A percentile compares a stretch with the other conserved stretches of the same genome.
phyloP scores from a whole-genome alignment of 2,113 vertebrate species.

The Peromyscus maniculatus region DNA sequence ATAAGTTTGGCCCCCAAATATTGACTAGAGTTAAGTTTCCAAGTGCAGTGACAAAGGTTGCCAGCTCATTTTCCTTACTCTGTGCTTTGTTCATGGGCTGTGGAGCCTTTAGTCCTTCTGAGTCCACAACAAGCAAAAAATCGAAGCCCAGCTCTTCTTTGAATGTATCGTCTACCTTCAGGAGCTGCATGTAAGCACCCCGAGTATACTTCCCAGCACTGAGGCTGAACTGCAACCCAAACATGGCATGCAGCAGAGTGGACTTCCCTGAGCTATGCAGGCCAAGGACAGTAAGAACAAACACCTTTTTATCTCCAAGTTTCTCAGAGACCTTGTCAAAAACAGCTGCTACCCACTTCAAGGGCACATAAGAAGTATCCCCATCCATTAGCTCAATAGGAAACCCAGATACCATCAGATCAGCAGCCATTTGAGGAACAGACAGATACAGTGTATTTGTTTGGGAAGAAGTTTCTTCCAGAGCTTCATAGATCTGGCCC shows the following conservation, averaged over 20 bases:
- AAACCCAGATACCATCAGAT: constrained; percentile 87
- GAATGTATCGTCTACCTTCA: constrained; percentile 24
- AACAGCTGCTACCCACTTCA: constrained; percentile 87
- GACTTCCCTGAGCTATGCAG: constrained; percentile 90
- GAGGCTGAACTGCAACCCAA: constrained; percentile 87
- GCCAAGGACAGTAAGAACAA: constrained; percentile 89
- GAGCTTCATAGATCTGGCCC: constrained; percentile 89
- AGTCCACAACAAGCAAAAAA: constrained; percentile 87
- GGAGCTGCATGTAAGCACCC: constrained; percentile 82
- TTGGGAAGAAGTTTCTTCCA: neutral
- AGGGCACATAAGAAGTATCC: constrained; percentile 88
- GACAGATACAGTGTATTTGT: neutral
- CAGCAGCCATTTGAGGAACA: constrained; percentile 86
- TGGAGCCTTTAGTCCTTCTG: constrained; percentile 84
- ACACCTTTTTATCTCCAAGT: constrained; percentile 86
- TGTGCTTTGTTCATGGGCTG: constrained; percentile 61
- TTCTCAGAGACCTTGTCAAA: constrained; percentile 86
- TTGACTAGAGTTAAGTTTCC: neutral
- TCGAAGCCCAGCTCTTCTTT: constrained; percentile 75
- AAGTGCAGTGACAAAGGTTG: neutral
- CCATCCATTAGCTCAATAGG: constrained; percentile 91
- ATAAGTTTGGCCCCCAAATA: neutral
- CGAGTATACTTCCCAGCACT: constrained; percentile 87
- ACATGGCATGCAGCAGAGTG: constrained; percentile 87
- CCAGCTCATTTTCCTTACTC: neutral